Evolutionary conservation across 1,140 invertebrate species (phyloP).

Genomic region (Adoxophyes honmai): DNA sequence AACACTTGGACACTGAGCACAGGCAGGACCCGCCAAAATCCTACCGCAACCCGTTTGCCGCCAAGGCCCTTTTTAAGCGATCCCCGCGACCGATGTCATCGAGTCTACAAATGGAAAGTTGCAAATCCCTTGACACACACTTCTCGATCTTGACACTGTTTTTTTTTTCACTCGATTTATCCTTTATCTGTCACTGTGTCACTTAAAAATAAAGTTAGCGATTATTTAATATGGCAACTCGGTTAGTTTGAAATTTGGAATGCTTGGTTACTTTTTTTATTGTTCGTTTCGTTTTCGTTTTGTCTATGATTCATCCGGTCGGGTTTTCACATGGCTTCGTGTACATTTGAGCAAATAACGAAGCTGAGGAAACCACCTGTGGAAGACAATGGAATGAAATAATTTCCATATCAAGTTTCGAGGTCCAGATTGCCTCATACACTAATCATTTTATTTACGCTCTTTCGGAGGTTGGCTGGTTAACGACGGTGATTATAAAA

Average conservation of each 20-base stretch:
- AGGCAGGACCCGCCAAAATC: slow-evolving; percentile 62
- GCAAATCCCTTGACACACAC: slow-evolving; percentile 70
- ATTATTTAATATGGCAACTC: slow-evolving; percentile 71
- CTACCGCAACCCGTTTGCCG: slow-evolving; percentile 42
- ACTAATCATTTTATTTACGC: slow-evolving; percentile 43
- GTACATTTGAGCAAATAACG: slow-evolving; percentile 62
- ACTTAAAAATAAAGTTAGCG: slow-evolving; percentile 45
- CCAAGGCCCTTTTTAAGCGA: slow-evolving; percentile 49
- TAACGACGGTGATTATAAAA: slow-evolving; percentile 31
- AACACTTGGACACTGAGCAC: neutral
- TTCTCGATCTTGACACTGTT: slow-evolving; percentile 68
- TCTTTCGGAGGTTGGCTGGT: slow-evolving; percentile 35
- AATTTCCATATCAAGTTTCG: slow-evolving; percentile 43
- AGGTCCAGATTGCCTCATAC: slow-evolving; percentile 38
- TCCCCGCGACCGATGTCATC: slow-evolving; percentile 54
- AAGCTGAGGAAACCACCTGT: slow-evolving; percentile 48
- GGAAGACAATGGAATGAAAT: slow-evolving; percentile 38
- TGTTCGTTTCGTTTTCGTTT: slow-evolving; percentile 41
- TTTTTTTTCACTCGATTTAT: slow-evolving; percentile 50
- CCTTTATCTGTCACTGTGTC: slow-evolving; percentile 27
- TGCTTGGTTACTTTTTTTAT: slow-evolving; percentile 38
- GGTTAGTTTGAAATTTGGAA: slow-evolving; percentile 60
- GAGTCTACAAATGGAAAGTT: slow-evolving; percentile 69
- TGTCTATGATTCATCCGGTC: slow-evolving; percentile 39
- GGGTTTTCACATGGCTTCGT: slow-evolving; percentile 49